Evolutionary conservation across 2,797 vertebrate genomes (phyloP), one percentile per base, ranked within the genome.

Genomic region (Esox masquinongy): DNA sequence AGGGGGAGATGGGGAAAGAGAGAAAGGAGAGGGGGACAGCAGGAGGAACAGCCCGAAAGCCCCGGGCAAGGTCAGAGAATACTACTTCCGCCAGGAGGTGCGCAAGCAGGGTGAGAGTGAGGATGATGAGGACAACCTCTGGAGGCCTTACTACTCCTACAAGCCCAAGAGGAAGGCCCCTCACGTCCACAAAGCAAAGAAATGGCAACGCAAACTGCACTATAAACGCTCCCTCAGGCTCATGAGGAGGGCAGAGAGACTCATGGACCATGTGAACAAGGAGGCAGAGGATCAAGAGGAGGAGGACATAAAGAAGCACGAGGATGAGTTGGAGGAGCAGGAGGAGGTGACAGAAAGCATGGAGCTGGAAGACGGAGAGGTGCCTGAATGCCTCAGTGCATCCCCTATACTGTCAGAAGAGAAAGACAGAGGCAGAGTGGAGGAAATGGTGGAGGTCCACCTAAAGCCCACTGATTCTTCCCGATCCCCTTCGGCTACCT

Each of bases 131-230:
- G 96, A 97, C 82, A 94, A 96, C 83, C 92, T 97, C 61, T 97
- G 96, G 96, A 91, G 96, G 78, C 96, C 96, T 1, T 97, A 97
- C 82, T 96, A 97, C 83, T 95, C 95, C 17, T 97, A 97, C 88
- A 97, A 97, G 84, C 96, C 96, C 51, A 97, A 97, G 80, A 92
- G 93, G 69, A 96, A 96, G 86, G 82, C 91, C 0, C 91, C 85
- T 59, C 90, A 89, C 78, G 78, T 94, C 61, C 95, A 95, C 82
- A 94, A 93, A 83, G 87, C 93, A n/a, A 95, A 94, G 85, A 94
- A 88, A 81, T 96, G 95, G 95, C 93, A 94, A 68, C 89, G 92
- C 12, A 95, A 94, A 79, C 89, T 95, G 29, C 93, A 94, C 73
- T 94, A 91, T 81, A 94, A 95, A 80, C 94, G 92, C 69, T 94